Base-by-base conservation (phyloP, 1,140 invertebrate genomes). In the Melipona quadrifasciata region DNA sequence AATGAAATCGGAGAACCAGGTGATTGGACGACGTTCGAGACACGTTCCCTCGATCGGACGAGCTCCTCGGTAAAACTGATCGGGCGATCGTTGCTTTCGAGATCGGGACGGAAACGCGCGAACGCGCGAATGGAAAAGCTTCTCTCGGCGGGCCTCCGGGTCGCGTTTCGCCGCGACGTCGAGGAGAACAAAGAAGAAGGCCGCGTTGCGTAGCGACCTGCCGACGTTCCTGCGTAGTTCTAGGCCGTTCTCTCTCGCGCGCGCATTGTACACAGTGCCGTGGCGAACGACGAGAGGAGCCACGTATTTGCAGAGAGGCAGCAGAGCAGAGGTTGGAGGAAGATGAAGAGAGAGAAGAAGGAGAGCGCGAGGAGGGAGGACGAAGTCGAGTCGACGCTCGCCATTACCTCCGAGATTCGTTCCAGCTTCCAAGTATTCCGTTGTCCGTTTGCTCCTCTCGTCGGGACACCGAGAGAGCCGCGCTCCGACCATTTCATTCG, bases 341-440 rank as follows among this genome's bases (percentile, higher is more conserved):
- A 57, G 27, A 58, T n/a, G 77, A 1, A 34, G 11, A 58, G n/a
- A 70, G 61, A 65, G 39, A 64, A 58, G 65, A 8, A 80, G 57
- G 17, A 17, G 17, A 67, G 27, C 12, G 64, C 1, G 27, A 27
- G 4, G 6, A 65, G 27, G 64, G 77, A 67, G 58, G 81, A 75
- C 39, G 57, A 84, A 76, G 85, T 79, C 68, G 70, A 82, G 85
- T 71, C 55, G 70, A 72, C 80, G 89, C 64, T 55, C 84, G 86
- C 84, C 89, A 87, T 91, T 86, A 87, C 86, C 72, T 57, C 53
- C 80, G 65, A 86, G 86, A 90, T 92, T 89, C 91, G 87, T 88
- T 89, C 85, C 81, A 88, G 76, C 89, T 92, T 93, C 91, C 90
- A 91, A 89, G 92, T 92, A 92, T 91, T 90, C 85, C 85, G n/a